Percentiles rank a stretch among this genome's conserved stretches.
Evolutionary conservation across 1,140 invertebrate species (phyloP).

Genomic region (Ceratina japonica): DNA sequence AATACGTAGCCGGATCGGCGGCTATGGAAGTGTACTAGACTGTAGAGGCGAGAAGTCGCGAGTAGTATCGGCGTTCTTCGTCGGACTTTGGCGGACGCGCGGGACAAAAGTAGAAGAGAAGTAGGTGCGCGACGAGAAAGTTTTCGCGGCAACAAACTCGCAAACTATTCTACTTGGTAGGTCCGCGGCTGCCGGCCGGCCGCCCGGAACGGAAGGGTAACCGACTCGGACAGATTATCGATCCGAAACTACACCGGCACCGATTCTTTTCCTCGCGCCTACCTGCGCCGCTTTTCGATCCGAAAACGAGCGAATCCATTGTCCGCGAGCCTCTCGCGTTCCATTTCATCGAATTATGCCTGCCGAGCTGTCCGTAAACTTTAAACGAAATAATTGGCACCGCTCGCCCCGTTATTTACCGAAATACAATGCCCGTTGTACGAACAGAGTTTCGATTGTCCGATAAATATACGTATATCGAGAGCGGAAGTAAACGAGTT

Average conservation of each 20-base stretch:
- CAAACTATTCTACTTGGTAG: conserved; percentile 28
- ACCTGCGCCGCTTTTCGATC: conserved; percentile 46
- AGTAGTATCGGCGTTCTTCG: conserved; percentile 10
- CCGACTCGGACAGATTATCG: conserved; percentile 45
- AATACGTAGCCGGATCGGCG: no score
- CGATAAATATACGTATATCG: no score
- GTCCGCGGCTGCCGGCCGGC: background rate
- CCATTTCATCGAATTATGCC: no score
- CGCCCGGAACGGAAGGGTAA: conserved; percentile 3
- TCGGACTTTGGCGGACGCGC: background rate
- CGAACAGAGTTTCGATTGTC: no score
- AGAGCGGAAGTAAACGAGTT: no score
- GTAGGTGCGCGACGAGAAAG: conserved; percentile 24
- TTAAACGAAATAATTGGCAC: no score
- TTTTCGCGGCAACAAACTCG: conserved; percentile 29
- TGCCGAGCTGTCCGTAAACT: no score
- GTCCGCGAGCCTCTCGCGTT: background rate
- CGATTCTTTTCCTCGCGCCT: conserved; percentile 43
- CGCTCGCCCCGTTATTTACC: no score
- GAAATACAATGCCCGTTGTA: no score
- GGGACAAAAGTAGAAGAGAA: conserved; percentile 5
- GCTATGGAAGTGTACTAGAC: background rate
- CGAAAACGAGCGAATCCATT: conserved; percentile 36
- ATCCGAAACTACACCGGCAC: conserved; percentile 42
- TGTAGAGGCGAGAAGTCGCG: background rate